A percentile compares a stretch with the other conserved stretches of the same genome.
Evolutionary conservation across 2,113 vertebrate species (phyloP).

Genomic region (Microcebus tavaratra): DNA sequence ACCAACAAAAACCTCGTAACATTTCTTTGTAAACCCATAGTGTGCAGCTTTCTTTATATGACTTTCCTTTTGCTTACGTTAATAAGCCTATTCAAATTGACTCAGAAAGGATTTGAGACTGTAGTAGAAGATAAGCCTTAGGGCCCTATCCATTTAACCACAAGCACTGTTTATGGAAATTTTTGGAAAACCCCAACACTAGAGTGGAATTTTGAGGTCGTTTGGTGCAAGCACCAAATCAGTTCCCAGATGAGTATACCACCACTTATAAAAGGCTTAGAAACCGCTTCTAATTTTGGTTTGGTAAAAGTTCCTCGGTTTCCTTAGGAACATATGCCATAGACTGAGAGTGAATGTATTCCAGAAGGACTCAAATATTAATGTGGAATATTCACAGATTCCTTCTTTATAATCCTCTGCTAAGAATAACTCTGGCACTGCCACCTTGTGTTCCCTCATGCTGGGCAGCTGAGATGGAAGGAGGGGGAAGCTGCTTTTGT

Average conservation of each 20-base stretch:
- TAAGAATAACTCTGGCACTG: not conserved
- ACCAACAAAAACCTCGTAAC: not conserved
- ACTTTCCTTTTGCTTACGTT: constrained; percentile 12
- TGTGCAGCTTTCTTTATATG: not conserved
- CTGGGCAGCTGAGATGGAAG: not conserved
- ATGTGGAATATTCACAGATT: not conserved
- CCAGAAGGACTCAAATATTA: constrained; percentile 29
- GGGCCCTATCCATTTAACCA: not conserved
- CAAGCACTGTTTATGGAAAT: not conserved
- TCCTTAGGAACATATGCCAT: constrained; percentile 6
- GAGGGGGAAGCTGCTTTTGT: not conserved
- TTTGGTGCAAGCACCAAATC: not conserved
- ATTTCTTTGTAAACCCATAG: constrained; percentile 2
- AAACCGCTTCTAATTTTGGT: constrained; percentile 14
- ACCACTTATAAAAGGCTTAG: not conserved
- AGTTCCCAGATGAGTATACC: not conserved
- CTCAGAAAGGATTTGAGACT: not conserved
- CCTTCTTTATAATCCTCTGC: not conserved
- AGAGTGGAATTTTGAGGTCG: not conserved
- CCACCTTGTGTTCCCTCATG: not conserved
- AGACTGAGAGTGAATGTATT: not conserved
- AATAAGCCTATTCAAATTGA: not conserved
- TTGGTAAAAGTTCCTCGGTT: constrained; percentile 24
- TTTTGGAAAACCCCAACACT: not conserved
- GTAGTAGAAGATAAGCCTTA: not conserved